Evolutionary conservation across 2,888 invertebrate genomes (phyloP).

Genomic region (Gisinianus flammeolus): DNA sequence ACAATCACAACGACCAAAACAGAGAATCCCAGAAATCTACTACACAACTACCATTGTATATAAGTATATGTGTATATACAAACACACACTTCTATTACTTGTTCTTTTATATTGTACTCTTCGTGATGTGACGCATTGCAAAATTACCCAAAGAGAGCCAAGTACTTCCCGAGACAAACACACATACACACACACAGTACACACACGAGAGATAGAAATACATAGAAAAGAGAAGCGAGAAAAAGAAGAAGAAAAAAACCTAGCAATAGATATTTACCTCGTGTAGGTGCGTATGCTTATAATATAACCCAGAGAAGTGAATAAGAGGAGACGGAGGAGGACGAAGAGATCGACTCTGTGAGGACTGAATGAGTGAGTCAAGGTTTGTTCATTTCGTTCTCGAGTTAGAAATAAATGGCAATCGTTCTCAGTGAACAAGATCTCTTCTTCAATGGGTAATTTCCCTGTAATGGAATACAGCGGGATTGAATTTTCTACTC

Average conservation of each 20-base stretch:
- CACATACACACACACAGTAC: background rate
- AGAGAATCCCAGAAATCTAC: background rate
- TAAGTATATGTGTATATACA: background rate
- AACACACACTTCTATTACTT: background rate
- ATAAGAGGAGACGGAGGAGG: background rate
- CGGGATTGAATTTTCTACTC: constrained; percentile 60
- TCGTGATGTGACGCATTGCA: background rate
- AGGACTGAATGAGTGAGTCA: constrained; percentile 22
- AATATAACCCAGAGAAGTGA: background rate
- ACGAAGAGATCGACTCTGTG: constrained; percentile 15
- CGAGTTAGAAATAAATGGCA: constrained; percentile 59
- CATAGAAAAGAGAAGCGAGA: too few relatives aligned
- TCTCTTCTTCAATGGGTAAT: constrained; percentile 59
- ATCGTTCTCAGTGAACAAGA: constrained; percentile 59
- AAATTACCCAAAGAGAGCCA: background rate
- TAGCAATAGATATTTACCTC: background rate
- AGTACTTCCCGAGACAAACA: background rate
- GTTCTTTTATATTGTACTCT: background rate
- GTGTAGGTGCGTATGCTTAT: background rate
- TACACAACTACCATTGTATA: background rate
- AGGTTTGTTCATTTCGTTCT: constrained; percentile 25
- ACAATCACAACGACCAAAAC: constrained; percentile 24
- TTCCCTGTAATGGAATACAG: constrained; percentile 60
- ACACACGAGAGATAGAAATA: background rate
- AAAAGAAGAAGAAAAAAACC: background rate